A percentile compares a stretch with the other conserved stretches of the same genome.
Evolutionary conservation across 2,113 vertebrate genomes (phyloP).

Genomic region (Verasper variegatus): DNA sequence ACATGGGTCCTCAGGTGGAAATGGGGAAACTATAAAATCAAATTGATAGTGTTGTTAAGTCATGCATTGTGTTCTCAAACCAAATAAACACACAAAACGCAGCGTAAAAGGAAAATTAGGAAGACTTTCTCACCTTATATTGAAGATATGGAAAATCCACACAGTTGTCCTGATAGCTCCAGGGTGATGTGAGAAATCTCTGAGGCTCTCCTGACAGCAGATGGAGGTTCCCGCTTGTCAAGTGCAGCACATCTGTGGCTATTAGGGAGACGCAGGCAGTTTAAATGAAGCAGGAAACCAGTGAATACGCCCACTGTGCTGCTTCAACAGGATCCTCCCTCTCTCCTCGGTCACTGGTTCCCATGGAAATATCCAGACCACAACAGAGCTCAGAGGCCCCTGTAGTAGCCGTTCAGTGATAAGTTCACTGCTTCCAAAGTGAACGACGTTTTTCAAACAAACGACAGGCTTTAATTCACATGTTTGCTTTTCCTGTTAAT

Average conservation of each 20-base stretch:
- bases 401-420: slow-evolving; percentile 59
- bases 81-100: no score
- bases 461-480: slow-evolving; percentile 16
- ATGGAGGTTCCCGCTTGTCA: slow-evolving; percentile 48
- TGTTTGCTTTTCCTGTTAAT: slow-evolving; percentile 70
- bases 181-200: slow-evolving; percentile 16
- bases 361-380: slow-evolving; percentile 77
- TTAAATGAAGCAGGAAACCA: slow-evolving; percentile 76
- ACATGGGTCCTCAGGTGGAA: slow-evolving; percentile 72
- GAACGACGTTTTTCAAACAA: slow-evolving; percentile 45
- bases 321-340: slow-evolving; percentile 65
- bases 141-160: slow-evolving; percentile 44
- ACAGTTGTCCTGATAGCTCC: slow-evolving; percentile 17
- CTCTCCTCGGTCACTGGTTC: slow-evolving; percentile 63
- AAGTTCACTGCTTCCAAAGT: slow-evolving; percentile 60
- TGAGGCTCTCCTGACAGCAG: slow-evolving; percentile 36
- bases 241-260: slow-evolving; percentile 64
- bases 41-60: background rate
- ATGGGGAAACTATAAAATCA: slow-evolving; percentile 43
- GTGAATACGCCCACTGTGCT: slow-evolving; percentile 61
- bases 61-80: background rate
- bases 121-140: slow-evolving; percentile 65
- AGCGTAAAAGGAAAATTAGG: no score
- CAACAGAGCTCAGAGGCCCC: slow-evolving; percentile 62
- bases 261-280: slow-evolving; percentile 58